Evolutionary conservation across 2,113 vertebrate species (phyloP).

Genomic region (Felis chaus): DNA sequence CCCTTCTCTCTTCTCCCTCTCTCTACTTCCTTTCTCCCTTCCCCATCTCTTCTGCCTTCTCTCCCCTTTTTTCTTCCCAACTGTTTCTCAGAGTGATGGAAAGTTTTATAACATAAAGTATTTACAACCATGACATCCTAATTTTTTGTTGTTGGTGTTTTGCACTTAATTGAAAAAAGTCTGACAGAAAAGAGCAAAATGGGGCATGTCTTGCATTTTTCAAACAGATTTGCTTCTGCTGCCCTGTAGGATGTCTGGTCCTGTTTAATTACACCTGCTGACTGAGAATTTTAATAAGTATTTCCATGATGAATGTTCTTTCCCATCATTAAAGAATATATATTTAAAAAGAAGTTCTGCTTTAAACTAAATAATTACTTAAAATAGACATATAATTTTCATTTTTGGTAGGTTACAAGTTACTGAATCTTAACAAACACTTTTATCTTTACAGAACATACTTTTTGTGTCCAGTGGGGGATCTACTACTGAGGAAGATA

Average conservation of each 20-base stretch:
- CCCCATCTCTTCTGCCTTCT: fast-evolving
- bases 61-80: neutral
- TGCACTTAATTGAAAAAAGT: slow-evolving; percentile 50
- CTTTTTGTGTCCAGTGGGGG: neutral
- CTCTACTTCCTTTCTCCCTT: no score
- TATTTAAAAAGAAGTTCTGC: slow-evolving; percentile 52
- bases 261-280: slow-evolving; percentile 69
- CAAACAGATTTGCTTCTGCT: slow-evolving; percentile 37
- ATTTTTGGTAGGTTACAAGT: neutral
- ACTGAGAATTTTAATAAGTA: slow-evolving; percentile 74
- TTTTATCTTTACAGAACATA: neutral
- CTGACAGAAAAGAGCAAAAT: slow-evolving; percentile 61
- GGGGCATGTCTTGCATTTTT: slow-evolving; percentile 53
- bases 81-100: neutral
- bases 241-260: slow-evolving; percentile 42
- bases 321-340: slow-evolving; percentile 42
- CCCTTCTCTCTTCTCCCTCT: neutral
- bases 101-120: neutral
- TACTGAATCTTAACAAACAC: neutral
- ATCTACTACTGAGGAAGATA: neutral
- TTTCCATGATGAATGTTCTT: slow-evolving; percentile 54
- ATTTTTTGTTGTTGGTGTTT: slow-evolving; percentile 32
- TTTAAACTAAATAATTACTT: slow-evolving; percentile 4
- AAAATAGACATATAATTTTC: slow-evolving; percentile 26
- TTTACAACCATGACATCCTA: neutral